Evolutionary conservation across 2,888 invertebrate genomes (phyloP), one percentile per base, ranked within the genome.

Genomic region (Epinotia brunnichana): DNA sequence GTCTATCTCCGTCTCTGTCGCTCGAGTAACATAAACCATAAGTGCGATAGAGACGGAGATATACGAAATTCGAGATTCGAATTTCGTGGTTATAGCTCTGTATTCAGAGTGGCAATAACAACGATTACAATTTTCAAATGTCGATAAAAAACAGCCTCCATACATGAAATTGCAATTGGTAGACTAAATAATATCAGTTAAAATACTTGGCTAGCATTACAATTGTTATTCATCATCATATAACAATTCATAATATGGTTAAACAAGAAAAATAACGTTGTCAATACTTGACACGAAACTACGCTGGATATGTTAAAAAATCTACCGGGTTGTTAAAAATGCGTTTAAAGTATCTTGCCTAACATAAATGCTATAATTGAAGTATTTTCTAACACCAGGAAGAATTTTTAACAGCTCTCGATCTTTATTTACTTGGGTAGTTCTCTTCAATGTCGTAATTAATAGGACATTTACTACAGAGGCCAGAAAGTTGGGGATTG

Each of bases 211-310:
- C 19, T 53, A 1, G 17, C 53, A 56, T 51, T 53, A 13, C 19
- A 54, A 24, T 41, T 62, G 61, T 17, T 41, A 54, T 17, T 29
- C 5, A 29, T 19, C 15, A 39, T 53, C 41, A 24, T 41, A 62
- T 44, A 56, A 69, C 41, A 54, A 39, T 61, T 41, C 44, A 62
- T 62, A 44, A 41, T 29, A 62, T 29, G 13, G 69, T 19, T 15
- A 62, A 70, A 56, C 24, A 54, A 62, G 13, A 57, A 62, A 62
- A 29, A 62, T 29, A 17, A 44, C 24, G 44, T 17, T n/a, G 64
- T 64, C 51, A 59, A 39, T 59, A 70, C 57, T 70, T 64, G 64
- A 70, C 59, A 64, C 24, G 21, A 39, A 51, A 64, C 5, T 57
- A 29, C n/a, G 15, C 0, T 15, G 9, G 7, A 15, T 13, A 56